These are phyloP conservation scores for Tragelaphus strepsiceros DNA, from an alignment of 2,113 vertebrate genomes.

Conservation along the genomic window DNA sequence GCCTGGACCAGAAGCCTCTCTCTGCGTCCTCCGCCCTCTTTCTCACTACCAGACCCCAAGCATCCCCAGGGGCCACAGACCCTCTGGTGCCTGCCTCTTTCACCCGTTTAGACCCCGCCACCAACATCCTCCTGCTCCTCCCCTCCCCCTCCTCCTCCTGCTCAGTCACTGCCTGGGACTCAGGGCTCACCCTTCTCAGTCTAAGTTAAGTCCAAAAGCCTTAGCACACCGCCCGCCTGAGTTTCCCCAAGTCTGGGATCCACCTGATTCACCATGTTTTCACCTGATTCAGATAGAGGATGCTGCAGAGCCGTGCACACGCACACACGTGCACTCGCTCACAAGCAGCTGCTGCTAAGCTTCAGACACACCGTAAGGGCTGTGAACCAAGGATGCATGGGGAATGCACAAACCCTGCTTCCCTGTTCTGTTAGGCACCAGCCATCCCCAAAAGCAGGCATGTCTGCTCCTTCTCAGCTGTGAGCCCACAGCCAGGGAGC, in stretches of 20 bases:
- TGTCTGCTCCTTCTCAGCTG: fast-evolving
- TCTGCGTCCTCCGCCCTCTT: not conserved
- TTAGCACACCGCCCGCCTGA: not conserved
- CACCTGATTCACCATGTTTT: not conserved
- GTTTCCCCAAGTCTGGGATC: not conserved
- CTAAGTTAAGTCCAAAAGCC: not conserved
- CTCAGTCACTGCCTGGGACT: not conserved
- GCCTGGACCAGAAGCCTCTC: not conserved
- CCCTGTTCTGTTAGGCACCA: not conserved
- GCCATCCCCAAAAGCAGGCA: not conserved
- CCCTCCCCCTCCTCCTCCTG: not conserved
- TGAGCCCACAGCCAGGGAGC: not conserved
- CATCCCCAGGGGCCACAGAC: not conserved
- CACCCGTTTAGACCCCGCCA: not conserved
- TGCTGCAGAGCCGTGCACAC: too few species aligned
- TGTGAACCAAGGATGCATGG: not conserved
- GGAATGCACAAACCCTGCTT: not conserved
- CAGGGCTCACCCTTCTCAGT: not conserved
- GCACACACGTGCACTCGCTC: not conserved
- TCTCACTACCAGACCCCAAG: not conserved
- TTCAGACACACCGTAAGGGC: fast-evolving
- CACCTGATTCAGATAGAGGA: not conserved
- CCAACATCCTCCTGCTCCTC: not conserved
- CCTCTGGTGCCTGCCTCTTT: not conserved
- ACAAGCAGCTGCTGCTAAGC: not conserved